Conservation (phyloP, 92 coral and sea anemone species). For the Porites cylindrica region DNA sequence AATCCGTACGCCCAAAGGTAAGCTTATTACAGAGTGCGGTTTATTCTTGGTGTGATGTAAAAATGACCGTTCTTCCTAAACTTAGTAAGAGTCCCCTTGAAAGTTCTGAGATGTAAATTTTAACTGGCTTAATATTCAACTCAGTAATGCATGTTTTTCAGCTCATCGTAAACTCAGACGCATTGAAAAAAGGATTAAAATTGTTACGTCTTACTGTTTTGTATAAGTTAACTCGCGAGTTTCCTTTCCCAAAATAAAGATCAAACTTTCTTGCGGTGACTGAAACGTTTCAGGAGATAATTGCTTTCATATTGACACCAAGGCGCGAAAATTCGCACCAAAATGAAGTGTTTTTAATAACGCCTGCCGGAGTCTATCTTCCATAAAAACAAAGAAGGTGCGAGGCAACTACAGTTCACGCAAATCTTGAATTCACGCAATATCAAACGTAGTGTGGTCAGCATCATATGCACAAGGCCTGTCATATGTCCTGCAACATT, state of each 20-base stretch:
- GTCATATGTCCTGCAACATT: neutral
- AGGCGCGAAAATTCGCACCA: neutral
- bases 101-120: neutral
- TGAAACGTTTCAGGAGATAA: neutral
- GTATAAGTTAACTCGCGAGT: no score
- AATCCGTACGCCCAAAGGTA: slow-evolving; percentile 18
- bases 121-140: no score
- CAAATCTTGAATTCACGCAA: neutral
- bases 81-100: neutral
- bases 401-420: neutral
- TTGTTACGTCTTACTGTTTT: no score
- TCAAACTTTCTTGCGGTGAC: no score
- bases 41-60: neutral
- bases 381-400: neutral
- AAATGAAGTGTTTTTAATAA: neutral
- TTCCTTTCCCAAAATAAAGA: no score
- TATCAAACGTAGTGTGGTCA: neutral
- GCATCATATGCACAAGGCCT: neutral
- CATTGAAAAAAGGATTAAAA: no score
- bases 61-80: neutral
- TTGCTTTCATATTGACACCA: neutral
- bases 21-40: neutral
- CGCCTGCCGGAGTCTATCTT: neutral
- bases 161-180: no score
- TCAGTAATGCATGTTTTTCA: no score